Percentiles rank a stretch among this genome's conserved stretches.
Evolutionary conservation across 2,113 vertebrate species (phyloP).

Genomic region (Thinocorus orbignyianus): DNA sequence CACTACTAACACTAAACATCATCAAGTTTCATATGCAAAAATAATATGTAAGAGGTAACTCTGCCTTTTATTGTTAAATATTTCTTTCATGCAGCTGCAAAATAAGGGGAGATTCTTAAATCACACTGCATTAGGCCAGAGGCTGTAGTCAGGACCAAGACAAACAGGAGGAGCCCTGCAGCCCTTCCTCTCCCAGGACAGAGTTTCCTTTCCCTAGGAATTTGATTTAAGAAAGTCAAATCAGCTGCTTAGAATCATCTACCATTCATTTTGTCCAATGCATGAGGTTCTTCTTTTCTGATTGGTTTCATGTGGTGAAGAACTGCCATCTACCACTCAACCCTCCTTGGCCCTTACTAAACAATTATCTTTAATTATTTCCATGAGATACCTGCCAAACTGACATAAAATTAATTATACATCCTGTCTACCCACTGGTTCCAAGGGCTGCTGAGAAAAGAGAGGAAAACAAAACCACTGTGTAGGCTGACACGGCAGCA

Average conservation of each 20-base stretch:
- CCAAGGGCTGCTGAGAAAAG: background rate
- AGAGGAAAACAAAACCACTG: background rate
- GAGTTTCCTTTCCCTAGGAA: background rate
- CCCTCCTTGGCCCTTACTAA: background rate
- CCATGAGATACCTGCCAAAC: background rate
- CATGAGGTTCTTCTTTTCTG: background rate
- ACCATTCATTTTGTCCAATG: background rate
- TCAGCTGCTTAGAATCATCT: background rate
- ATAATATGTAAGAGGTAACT: background rate
- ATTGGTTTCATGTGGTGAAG: background rate
- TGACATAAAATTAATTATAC: background rate
- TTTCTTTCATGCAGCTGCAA: background rate
- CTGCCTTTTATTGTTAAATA: background rate
- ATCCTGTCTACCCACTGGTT: background rate
- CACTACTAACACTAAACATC: background rate
- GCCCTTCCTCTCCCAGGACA: background rate
- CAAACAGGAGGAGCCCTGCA: background rate
- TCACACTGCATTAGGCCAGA: background rate
- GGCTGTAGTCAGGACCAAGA: background rate
- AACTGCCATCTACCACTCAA: background rate
- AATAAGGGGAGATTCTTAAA: background rate
- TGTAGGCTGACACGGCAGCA: fast-evolving
- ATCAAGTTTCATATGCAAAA: background rate
- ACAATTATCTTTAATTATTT: background rate
- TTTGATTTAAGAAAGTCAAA: background rate